A percentile compares a stretch with the other conserved stretches of the same genome.
phyloP scores from a whole-genome alignment of 2,888 invertebrate genomes.

The Lasioglossum zephyrum region DNA sequence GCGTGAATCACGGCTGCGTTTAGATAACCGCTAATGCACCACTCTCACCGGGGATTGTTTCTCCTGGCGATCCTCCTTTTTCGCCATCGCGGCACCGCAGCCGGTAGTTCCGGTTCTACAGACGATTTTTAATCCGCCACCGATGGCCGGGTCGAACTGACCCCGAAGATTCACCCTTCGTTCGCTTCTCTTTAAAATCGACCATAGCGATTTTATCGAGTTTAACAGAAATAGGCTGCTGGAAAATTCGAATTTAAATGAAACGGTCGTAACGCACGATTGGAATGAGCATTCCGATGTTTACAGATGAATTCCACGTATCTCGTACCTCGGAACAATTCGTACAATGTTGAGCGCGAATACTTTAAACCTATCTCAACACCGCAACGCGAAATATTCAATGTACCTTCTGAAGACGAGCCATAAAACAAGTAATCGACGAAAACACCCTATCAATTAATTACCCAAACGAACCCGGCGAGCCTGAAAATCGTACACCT shows the following conservation, averaged over 20 bases:
- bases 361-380: neutral
- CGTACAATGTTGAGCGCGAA: neutral
- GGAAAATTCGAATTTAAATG: neutral
- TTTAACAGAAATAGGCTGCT: neutral
- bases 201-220: neutral
- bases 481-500: neutral
- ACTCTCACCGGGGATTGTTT: slow-evolving; percentile 25
- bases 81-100: neutral
- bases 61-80: slow-evolving; percentile 9
- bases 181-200: neutral
- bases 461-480: neutral
- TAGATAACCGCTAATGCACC: slow-evolving; percentile 73
- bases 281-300: neutral
- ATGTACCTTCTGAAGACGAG: neutral
- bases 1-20: slow-evolving; percentile 74
- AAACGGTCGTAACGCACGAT: neutral
- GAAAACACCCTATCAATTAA: slow-evolving; percentile 3
- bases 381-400: neutral
- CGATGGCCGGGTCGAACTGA: neutral
- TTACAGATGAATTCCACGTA: neutral
- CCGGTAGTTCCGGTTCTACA: slow-evolving; percentile 11
- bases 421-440: neutral
- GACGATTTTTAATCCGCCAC: neutral
- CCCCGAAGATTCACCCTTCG: neutral
- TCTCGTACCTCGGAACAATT: neutral